Evolutionary conservation across 2,113 vertebrate genomes (phyloP).

Genomic region (Bungarus multicinctus): DNA sequence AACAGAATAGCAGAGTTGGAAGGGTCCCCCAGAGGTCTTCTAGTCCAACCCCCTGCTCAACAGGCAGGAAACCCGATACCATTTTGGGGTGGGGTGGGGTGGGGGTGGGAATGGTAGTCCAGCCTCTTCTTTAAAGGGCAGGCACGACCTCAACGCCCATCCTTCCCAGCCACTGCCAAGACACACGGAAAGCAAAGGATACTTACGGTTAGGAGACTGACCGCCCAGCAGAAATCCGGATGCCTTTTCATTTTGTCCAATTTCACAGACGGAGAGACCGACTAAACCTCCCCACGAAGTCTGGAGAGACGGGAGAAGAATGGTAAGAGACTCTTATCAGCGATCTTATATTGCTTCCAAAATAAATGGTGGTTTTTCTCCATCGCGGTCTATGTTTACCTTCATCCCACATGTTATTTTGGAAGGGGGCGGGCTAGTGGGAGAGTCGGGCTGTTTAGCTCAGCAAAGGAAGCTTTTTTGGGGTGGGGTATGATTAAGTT

Average conservation of each 20-base stretch:
- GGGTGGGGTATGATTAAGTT: not conserved
- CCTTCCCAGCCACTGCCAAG: not conserved
- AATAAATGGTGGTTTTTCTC: not conserved
- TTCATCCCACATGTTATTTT: not conserved
- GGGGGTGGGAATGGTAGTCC: no score
- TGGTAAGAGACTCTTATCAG: not conserved
- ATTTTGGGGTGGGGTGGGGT: not conserved
- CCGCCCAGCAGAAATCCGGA: constrained; percentile 68
- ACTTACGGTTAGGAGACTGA: constrained; percentile 70
- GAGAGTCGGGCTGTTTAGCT: not conserved
- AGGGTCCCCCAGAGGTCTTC: no score
- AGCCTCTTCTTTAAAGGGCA: no score
- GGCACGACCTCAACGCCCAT: not conserved
- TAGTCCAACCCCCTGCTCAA: no score
- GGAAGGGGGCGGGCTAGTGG: not conserved
- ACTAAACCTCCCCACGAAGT: not conserved
- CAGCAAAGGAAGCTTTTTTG: not conserved
- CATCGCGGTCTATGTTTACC: not conserved
- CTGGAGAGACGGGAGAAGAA: not conserved
- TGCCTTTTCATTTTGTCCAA: constrained; percentile 77
- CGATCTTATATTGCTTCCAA: not conserved
- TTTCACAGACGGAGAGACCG: constrained; percentile 49
- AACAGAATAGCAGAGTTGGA: no score
- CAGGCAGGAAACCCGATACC: no score
- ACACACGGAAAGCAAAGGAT: not conserved